phyloP scores from a whole-genome alignment of 2,797 vertebrate species.

The Tragelaphus eurycerus region DNA sequence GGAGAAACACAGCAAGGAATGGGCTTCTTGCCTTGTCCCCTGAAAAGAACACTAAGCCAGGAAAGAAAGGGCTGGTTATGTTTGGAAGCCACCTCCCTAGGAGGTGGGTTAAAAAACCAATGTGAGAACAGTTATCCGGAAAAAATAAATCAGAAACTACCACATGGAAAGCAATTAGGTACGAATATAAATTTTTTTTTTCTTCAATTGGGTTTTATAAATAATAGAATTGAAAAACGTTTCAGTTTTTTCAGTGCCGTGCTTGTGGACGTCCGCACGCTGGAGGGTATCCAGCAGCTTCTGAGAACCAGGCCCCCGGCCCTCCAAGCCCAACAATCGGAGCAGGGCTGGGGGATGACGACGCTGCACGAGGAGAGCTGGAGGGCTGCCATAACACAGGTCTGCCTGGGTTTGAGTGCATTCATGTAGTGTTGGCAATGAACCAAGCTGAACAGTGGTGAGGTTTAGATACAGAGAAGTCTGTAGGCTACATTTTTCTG shows the following conservation, averaged over 20 bases:
- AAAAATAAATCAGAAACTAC: constrained; percentile 19
- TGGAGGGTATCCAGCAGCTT: constrained; percentile 6
- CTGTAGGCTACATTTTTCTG: constrained; percentile 10
- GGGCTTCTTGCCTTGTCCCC: neutral
- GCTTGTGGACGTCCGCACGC: neutral
- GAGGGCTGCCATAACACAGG: neutral
- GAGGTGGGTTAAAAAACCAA: constrained; percentile 34
- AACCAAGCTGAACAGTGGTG: constrained; percentile 17
- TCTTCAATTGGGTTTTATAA: constrained; percentile 33
- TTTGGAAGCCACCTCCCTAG: neutral
- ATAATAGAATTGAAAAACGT: constrained; percentile 7
- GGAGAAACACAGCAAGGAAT: neutral
- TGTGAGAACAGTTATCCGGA: constrained; percentile 29
- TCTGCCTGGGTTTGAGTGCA: neutral
- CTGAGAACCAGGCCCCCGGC: neutral
- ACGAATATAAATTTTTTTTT: neutral
- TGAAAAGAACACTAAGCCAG: neutral
- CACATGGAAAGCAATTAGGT: constrained; percentile 49
- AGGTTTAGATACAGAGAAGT: constrained; percentile 36
- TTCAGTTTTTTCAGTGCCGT: neutral
- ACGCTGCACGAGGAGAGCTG: neutral
- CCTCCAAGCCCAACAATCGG: neutral
- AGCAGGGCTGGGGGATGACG: neutral
- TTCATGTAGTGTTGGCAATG: neutral
- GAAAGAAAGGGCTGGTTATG: constrained; percentile 1